phyloP scores from a whole-genome alignment of 2,797 vertebrate genomes.

The Alfaro cultratus region DNA sequence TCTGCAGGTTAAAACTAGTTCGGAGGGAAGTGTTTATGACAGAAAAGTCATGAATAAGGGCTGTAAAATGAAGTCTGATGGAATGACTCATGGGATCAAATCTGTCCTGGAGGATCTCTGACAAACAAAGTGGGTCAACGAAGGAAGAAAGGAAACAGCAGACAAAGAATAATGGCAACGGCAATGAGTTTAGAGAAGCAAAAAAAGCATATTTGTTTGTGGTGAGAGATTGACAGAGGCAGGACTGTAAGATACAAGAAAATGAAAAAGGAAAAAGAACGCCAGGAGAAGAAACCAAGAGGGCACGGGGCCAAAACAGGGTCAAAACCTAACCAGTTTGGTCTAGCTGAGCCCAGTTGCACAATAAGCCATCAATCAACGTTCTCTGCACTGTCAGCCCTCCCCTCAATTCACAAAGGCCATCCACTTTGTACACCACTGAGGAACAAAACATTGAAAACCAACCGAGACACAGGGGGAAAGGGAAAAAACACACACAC shows the following conservation, averaged over 20 bases:
- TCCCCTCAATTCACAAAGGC: constrained; percentile 68
- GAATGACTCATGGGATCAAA: constrained; percentile 69
- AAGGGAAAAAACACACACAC: constrained; percentile 14
- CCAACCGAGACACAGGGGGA: constrained; percentile 32
- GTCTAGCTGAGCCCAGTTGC: constrained; percentile 79
- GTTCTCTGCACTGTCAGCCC: constrained; percentile 73
- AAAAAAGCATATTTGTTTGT: constrained; percentile 23
- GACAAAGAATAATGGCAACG: constrained; percentile 62
- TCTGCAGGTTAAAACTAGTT: constrained; percentile 1
- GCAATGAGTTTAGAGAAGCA: constrained; percentile 60
- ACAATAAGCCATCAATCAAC: constrained; percentile 86
- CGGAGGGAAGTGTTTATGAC: constrained; percentile 30
- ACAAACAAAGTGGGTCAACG: constrained; percentile 68
- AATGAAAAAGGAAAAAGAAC: constrained; percentile 26
- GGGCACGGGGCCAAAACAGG: constrained; percentile 69
- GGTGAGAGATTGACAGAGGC: constrained; percentile 23
- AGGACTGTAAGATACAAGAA: constrained; percentile 18
- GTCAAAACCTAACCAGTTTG: constrained; percentile 81
- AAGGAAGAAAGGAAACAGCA: constrained; percentile 71
- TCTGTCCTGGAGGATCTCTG: constrained; percentile 63
- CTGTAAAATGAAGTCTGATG: constrained; percentile 64
- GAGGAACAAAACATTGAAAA: constrained; percentile 62
- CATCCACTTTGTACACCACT: constrained; percentile 70
- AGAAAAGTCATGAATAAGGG: constrained; percentile 42
- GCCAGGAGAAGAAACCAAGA: constrained; percentile 46